These are phyloP conservation scores for Lamprotornis superbus DNA, from an alignment of 2,113 vertebrate genomes.

Conservation along the genomic window DNA sequence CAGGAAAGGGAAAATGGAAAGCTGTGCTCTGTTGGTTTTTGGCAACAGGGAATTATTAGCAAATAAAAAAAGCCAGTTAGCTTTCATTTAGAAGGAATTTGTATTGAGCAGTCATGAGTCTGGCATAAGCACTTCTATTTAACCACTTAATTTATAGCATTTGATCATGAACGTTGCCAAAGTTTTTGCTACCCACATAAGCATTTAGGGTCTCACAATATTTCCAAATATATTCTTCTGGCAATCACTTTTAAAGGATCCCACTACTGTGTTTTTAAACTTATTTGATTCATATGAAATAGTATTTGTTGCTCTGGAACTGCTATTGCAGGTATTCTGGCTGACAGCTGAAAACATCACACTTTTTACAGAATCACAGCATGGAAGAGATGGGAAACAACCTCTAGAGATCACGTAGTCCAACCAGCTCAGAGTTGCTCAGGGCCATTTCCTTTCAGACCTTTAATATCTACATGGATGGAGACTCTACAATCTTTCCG, in stretches of 20 bases:
- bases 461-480: not conserved
- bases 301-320: not conserved
- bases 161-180: not conserved
- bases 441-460: not conserved
- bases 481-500: not conserved
- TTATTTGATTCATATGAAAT: not conserved
- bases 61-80: not conserved
- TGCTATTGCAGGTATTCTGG: not conserved
- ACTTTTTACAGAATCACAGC: not conserved
- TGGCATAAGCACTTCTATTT: not conserved
- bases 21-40: not conserved
- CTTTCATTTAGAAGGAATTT: constrained; percentile 16
- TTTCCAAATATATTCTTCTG: not conserved
- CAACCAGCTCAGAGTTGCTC: not conserved
- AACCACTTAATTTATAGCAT: not conserved
- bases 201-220: not conserved
- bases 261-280: not conserved
- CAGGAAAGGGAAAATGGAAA: not conserved
- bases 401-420: not conserved
- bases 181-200: not conserved
- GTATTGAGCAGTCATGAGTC: not conserved
- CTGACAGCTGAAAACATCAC: not conserved
- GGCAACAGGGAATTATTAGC: not conserved
- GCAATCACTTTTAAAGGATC: not conserved
- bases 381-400: not conserved